phyloP scores from a whole-genome alignment of 2,888 invertebrate genomes.

The Patella ulyssiponensis region DNA sequence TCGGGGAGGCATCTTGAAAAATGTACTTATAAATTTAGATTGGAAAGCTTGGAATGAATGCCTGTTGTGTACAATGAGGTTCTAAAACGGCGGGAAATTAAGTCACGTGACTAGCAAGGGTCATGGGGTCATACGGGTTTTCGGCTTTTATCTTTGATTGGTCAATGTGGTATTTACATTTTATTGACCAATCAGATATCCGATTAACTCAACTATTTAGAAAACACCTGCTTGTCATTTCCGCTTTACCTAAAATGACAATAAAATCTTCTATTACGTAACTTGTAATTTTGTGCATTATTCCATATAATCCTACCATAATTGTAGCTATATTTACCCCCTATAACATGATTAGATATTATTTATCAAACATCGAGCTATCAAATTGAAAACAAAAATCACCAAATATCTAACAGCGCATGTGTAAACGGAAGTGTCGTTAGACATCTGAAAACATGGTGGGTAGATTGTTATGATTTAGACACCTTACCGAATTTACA shows the following conservation, averaged over 20 bases:
- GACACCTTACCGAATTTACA: no score
- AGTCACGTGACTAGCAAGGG: constrained; percentile 48
- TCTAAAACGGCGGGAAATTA: constrained; percentile 58
- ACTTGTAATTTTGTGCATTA: no score
- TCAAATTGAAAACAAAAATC: constrained; percentile 7
- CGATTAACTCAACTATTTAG: no score
- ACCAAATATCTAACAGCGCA: constrained; percentile 25
- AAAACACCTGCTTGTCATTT: constrained; percentile 7
- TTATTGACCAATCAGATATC: constrained; percentile 17
- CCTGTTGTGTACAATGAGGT: constrained; percentile 3
- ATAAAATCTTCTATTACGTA: no score
- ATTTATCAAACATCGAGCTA: no score
- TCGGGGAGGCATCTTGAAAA: constrained; percentile 59
- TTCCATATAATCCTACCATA: no score
- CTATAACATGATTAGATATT: no score
- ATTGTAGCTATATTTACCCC: no score
- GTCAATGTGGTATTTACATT: constrained; percentile 2
- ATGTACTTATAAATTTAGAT: not conserved
- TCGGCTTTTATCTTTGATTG: constrained; percentile 21
- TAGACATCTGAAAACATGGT: constrained; percentile 29
- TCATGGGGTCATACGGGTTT: not conserved
- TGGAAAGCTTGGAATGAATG: not conserved
- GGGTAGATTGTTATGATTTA: constrained; percentile 18
- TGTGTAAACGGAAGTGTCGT: constrained; percentile 33
- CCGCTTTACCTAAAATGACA: not conserved